Evolutionary conservation across 2,797 vertebrate genomes (phyloP).

Genomic region (Craterocephalus amniculus): DNA sequence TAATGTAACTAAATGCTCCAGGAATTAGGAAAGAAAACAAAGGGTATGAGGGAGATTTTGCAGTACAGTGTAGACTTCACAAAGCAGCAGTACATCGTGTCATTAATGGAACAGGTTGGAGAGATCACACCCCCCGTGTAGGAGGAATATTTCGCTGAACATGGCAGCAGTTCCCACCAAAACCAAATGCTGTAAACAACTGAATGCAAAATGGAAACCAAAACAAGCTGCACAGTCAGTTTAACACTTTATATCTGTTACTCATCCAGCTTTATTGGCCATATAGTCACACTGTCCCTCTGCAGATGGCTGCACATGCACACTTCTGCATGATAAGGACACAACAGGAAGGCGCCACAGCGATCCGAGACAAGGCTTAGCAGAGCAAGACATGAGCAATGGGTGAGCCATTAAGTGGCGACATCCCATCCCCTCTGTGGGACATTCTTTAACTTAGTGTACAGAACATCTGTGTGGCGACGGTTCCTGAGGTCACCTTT

Average conservation of each 20-base stretch:
- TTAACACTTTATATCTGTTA: conserved; percentile 20
- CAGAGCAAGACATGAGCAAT: conserved; percentile 32
- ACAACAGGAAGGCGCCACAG: conserved; percentile 41
- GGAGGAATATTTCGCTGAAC: conserved; percentile 32
- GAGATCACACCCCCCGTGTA: conserved; percentile 7
- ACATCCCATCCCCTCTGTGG: conserved; percentile 22
- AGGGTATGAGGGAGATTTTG: too few relatives aligned
- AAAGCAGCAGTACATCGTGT: conserved; percentile 16
- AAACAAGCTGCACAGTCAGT: conserved; percentile 7
- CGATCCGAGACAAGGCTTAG: conserved; percentile 45
- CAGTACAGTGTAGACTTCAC: too few relatives aligned
- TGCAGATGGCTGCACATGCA: conserved; percentile 22
- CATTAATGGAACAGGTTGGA: conserved; percentile 35
- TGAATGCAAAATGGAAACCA: conserved; percentile 12
- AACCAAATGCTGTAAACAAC: conserved; percentile 23
- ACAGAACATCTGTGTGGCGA: conserved; percentile 28
- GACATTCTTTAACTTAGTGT: conserved; percentile 30
- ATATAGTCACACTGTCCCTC: conserved; percentile 32
- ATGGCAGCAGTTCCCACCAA: conserved; percentile 4
- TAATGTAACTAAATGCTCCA: conserved; percentile 32
- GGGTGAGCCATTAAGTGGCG: conserved; percentile 14
- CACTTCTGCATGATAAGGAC: conserved; percentile 43
- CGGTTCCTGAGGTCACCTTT: conserved; percentile 18
- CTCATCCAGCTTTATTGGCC: conserved; percentile 13
- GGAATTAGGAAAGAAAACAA: conserved; percentile 23